Base-by-base conservation (phyloP, 2,888 invertebrate genomes). In the Agapetus fuscipes region DNA sequence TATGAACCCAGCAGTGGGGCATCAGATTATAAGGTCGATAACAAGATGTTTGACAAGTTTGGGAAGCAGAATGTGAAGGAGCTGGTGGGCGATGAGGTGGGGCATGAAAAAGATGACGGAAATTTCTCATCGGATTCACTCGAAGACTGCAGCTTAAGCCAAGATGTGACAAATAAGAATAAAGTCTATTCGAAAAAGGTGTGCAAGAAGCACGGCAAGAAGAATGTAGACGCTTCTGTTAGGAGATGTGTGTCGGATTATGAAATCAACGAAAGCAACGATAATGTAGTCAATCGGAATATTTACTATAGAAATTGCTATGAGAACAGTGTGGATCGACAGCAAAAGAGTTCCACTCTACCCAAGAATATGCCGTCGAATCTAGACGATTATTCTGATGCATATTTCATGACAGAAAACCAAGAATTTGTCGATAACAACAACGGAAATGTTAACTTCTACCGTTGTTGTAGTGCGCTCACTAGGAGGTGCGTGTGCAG, bases 91-190 rank as follows among this genome's bases (percentile, higher is more conserved):
- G 53, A 55, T 34, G 51, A 39, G 17, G 38, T 28, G 11, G 3
- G 15, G 15, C 11, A 27, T 15, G 57, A 58, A 30, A 66, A 68
- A 40, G 80, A 79, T 0, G 80, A 80, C 30, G 80, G 77, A 0
- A 82, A 80, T 52, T 83, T 84, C 51, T 84, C 84, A 34, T 84
- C 84, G 0, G 86, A 86, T 61, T 84, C 84, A 1, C 59, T 86
- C 35, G 85, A 86, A 60, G 83, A 81, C 46, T 78, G 75, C 52
- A 75, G 77, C 53, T 58, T 76, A 0, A 72, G 71, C 48, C 66
- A 71, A 51, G 72, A 72, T 31, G 63, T 61, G 10, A 67, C 66
- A 46, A 67, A 67, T 48, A 60, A 68, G 50, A 71, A 68, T 41
- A 71, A 71, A 53, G 54, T 57, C 43, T 75, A 56, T 55, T 73